Percentiles rank a stretch among this genome's conserved stretches.
Evolutionary conservation across 2,113 vertebrate genomes (phyloP).

Genomic region (Urocitellus parryii): DNA sequence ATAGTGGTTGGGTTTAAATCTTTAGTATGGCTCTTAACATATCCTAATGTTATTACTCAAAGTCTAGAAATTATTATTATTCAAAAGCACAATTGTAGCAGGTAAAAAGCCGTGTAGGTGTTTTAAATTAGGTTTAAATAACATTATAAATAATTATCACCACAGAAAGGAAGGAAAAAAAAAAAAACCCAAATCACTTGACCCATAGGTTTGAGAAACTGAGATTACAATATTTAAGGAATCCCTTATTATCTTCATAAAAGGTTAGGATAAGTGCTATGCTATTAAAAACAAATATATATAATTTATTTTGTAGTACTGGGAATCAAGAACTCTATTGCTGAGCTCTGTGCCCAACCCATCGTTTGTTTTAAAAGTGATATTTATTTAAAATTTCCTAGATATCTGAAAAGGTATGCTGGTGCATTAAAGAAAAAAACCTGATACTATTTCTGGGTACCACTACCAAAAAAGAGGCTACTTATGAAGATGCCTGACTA

Average conservation of each 20-base stretch:
- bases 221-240: not conserved
- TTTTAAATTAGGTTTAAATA: slow-evolving; percentile 1
- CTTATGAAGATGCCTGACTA: not conserved
- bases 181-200: not conserved
- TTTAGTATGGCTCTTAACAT: not conserved
- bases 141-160: not conserved
- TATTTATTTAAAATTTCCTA: not conserved
- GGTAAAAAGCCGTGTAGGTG: not conserved
- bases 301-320: too few relatives aligned
- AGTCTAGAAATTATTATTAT: slow-evolving; percentile 29
- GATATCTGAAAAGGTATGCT: not conserved
- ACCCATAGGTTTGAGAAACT: not conserved
- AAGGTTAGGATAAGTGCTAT: not conserved
- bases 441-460: not conserved
- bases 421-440: not conserved
- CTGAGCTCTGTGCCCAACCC: too few relatives aligned
- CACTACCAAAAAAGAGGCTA: not conserved
- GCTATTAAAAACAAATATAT: not conserved
- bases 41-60: not conserved
- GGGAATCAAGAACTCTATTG: too few relatives aligned
- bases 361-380: not conserved
- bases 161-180: not conserved
- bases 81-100: not conserved
- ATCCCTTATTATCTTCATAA: not conserved
- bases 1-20: not conserved